Percentiles rank a stretch among this genome's conserved stretches.
phyloP scores from a whole-genome alignment of 2,888 invertebrate species.

The Stomorhina lunata region DNA sequence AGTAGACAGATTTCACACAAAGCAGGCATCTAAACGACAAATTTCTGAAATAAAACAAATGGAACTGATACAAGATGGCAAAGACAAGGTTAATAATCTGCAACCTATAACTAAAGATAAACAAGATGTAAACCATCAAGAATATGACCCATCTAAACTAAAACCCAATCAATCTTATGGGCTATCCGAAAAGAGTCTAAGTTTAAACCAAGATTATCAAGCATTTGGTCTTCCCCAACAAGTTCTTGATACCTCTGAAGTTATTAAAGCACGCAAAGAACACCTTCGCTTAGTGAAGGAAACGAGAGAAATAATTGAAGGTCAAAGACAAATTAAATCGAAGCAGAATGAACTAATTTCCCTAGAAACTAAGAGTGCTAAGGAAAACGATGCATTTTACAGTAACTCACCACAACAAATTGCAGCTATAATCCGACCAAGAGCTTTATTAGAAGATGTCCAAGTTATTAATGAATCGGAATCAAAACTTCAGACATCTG shows the following conservation, averaged over 20 bases:
- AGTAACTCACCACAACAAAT: no score
- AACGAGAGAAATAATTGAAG: constrained; percentile 30
- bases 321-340: neutral
- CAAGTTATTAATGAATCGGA: no score
- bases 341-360: no score
- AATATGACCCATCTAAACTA: no score
- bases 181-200: neutral
- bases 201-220: neutral
- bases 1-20: neutral
- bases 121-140: neutral
- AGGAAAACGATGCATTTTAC: no score
- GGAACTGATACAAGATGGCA: neutral
- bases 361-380: no score
- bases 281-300: constrained; percentile 67
- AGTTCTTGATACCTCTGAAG: constrained; percentile 68
- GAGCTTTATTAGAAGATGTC: no score
- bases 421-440: no score
- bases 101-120: neutral
- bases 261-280: constrained; percentile 69
- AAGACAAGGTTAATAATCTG: neutral
- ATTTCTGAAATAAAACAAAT: neutral
- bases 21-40: neutral
- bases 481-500: no score
- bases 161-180: no score
- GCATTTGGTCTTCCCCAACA: neutral